phyloP scores from a whole-genome alignment of 1,140 invertebrate genomes.

The Ips typographus region DNA sequence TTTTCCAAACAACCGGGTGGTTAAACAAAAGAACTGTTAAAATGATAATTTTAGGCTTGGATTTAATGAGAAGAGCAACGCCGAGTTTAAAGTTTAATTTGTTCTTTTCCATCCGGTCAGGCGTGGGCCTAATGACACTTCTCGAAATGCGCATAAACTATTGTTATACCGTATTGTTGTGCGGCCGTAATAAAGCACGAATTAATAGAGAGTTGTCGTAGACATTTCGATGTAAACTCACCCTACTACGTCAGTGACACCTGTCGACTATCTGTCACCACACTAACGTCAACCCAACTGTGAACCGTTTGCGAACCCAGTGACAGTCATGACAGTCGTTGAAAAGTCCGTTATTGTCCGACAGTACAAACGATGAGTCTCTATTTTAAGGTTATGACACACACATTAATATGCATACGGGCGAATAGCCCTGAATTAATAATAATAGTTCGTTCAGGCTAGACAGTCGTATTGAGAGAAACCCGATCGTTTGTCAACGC shows the following conservation, averaged over 20 bases:
- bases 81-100: constrained; percentile 19
- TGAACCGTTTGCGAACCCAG: no score
- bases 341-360: not conserved
- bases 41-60: no score
- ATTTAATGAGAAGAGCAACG: constrained; percentile 9
- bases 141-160: constrained; percentile 31
- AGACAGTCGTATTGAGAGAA: constrained; percentile 30
- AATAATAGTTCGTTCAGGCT: constrained; percentile 10
- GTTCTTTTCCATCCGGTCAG: constrained; percentile 19
- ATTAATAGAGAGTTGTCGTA: no score
- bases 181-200: no score
- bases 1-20: no score
- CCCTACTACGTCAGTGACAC: no score
- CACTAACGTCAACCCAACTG: no score
- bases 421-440: constrained; percentile 27
- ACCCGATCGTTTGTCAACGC: constrained; percentile 32
- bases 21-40: no score
- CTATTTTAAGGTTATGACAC: constrained; percentile 12
- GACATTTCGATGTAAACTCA: no score
- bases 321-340: no score
- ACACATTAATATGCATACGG: constrained; percentile 26
- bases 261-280: no score
- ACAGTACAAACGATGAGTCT: not conserved
- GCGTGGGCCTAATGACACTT: constrained; percentile 32
- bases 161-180: not conserved